Conservation (phyloP, 2,113 vertebrate genomes). For the Narcine bancroftii region DNA sequence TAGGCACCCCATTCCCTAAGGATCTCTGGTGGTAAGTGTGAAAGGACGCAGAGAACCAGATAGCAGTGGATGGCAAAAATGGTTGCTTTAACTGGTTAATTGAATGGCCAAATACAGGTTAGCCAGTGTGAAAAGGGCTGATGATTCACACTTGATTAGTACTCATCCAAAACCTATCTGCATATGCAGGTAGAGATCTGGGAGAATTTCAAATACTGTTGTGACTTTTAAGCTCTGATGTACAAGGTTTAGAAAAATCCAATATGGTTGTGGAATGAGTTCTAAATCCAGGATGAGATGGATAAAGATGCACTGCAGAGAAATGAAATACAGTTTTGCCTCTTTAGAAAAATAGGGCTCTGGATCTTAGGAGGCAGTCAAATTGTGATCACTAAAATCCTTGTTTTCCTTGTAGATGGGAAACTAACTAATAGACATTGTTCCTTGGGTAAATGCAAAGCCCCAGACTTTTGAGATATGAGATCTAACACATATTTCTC, state of each 20-base stretch:
- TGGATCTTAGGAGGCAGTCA: not conserved
- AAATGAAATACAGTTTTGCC: not conserved
- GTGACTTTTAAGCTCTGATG: not conserved
- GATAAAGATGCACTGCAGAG: not conserved
- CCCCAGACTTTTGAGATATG: not conserved
- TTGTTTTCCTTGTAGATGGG: too few species aligned
- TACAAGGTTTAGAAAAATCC: not conserved
- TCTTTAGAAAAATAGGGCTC: not conserved
- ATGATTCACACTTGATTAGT: not conserved
- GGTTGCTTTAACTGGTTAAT: too few species aligned
- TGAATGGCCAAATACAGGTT: too few species aligned
- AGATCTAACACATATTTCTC: not conserved
- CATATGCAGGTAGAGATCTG: not conserved
- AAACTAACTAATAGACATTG: not conserved
- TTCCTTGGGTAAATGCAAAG: not conserved
- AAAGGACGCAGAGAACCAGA: too few species aligned
- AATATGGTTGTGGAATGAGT: not conserved
- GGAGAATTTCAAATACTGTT: not conserved
- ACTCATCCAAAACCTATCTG: not conserved
- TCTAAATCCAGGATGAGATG: not conserved
- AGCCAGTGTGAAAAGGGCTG: too few species aligned
- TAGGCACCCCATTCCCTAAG: too few species aligned
- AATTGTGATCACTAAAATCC: not conserved
- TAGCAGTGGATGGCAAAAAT: too few species aligned
- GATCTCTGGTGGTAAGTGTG: too few species aligned